Base-by-base conservation (phyloP, 2,113 vertebrate genomes). In the Lanius collurio region DNA sequence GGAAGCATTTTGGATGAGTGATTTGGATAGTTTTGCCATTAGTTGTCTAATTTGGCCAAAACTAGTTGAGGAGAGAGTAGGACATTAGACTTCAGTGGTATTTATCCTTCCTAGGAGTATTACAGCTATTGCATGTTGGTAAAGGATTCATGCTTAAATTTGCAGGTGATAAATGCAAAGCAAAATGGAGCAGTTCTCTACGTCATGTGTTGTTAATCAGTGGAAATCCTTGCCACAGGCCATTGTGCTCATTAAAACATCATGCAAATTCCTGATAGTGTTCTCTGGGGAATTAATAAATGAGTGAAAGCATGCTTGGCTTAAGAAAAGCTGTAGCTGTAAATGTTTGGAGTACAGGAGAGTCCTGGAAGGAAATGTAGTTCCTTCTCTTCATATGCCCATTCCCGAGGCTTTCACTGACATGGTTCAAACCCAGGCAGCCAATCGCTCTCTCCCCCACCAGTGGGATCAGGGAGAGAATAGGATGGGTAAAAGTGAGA, bases 391-490 rank as follows among this genome's bases (percentile, higher is more conserved):
- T 84, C 30, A 11, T 20, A 1, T 53, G 7, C 22, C 81, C 0
- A 0, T 77, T 90, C 30, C n/a, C 2, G 4, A 46, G 19, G 33
- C 35, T 78, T 89, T 81, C 46, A 19, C 64, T 73, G 33, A 71
- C 11, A 9, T 19, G 21, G 18, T 27, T 83, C 35, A 49, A 5
- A 26, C 16, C 33, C 60, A 47, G 15, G 10, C n/a, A 69, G 41
- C 17, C 0, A 0, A 17, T 69, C 1, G 0, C 55, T 35, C 14
- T 31, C 17, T 55, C 8, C n/a, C 24, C 8, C 21, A 37, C 8
- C 26, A 28, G 27, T 20, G 31, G 18, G 12, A 69, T 1, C 1
- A 1, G 10, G 18, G 12, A 55, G 30, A 55, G n/a, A 63, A 55
- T 27, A 3, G 30, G 35, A 42, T 33, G 6, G 18, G 17, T 49